phyloP scores from a whole-genome alignment of 2,113 vertebrate species.

The Gavialis gangeticus region DNA sequence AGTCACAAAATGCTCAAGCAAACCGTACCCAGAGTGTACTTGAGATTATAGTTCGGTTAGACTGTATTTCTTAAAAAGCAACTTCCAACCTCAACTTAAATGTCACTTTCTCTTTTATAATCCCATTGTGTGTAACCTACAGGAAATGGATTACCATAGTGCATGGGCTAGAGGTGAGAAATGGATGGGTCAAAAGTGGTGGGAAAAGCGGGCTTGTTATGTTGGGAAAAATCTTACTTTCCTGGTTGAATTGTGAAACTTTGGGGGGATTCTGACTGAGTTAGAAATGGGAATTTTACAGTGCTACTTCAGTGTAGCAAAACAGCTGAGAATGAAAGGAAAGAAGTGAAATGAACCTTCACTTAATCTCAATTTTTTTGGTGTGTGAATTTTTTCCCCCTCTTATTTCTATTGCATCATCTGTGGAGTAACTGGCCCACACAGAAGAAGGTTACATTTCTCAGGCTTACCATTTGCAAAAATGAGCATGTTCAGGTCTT shows the following conservation, averaged over 20 bases:
- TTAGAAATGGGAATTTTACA: not conserved
- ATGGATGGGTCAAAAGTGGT: not conserved
- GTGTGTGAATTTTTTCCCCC: not conserved
- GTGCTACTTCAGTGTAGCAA: not conserved
- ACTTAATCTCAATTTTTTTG: not conserved
- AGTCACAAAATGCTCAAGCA: not conserved
- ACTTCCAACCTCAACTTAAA: not conserved
- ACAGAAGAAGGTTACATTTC: not conserved
- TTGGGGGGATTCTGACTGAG: not conserved
- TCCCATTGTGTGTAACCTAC: not conserved
- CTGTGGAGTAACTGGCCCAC: not conserved
- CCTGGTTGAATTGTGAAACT: not conserved
- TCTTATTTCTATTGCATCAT: not conserved
- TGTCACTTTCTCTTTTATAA: not conserved
- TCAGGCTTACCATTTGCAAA: not conserved
- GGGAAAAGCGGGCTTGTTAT: not conserved
- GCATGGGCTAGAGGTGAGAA: not conserved
- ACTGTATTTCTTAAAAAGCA: not conserved
- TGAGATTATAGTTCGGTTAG: not conserved
- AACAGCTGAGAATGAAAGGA: not conserved
- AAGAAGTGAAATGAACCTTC: not conserved
- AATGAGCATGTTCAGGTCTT: too few relatives aligned
- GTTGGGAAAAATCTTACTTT: not conserved
- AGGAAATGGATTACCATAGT: not conserved
- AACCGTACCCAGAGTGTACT: accelerated